Conservation (phyloP, 2,113 vertebrate species). For the Irena cyanogastra region DNA sequence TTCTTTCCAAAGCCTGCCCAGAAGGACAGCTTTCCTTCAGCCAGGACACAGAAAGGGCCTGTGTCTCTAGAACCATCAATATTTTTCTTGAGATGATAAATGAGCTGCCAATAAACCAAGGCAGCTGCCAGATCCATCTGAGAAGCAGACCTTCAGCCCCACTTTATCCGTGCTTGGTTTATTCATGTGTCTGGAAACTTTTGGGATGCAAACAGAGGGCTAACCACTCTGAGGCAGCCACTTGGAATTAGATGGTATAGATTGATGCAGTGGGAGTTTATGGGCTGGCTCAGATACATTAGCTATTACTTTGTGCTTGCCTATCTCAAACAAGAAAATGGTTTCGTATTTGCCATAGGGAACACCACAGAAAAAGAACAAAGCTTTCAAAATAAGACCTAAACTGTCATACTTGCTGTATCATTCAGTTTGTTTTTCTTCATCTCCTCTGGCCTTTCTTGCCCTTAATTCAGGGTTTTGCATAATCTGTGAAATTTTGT, state of each 20-base stretch:
- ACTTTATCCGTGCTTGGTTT: slow-evolving; percentile 58
- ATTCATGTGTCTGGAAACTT: slow-evolving; percentile 66
- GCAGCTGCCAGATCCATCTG: slow-evolving; percentile 73
- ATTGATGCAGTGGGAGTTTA: not conserved
- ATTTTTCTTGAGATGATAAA: slow-evolving; percentile 80
- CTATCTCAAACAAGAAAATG: not conserved
- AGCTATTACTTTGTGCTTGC: not conserved
- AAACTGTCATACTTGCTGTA: not conserved
- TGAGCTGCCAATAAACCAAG: slow-evolving; percentile 75
- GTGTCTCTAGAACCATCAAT: slow-evolving; percentile 69
- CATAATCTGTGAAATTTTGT: not conserved
- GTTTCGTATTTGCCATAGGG: not conserved
- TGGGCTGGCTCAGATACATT: not conserved
- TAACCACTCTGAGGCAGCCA: not conserved
- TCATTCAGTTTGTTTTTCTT: not conserved
- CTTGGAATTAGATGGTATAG: not conserved
- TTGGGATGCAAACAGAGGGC: slow-evolving; percentile 13
- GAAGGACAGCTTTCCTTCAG: slow-evolving; percentile 65
- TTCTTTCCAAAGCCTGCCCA: slow-evolving; percentile 55
- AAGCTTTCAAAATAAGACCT: not conserved
- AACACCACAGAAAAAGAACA: not conserved
- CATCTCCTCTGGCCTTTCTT: not conserved
- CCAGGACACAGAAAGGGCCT: slow-evolving; percentile 38
- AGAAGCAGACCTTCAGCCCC: slow-evolving; percentile 63
- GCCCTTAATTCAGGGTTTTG: not conserved